Evolutionary conservation across 2,888 invertebrate genomes (phyloP).

Genomic region (Doris montereyensis): DNA sequence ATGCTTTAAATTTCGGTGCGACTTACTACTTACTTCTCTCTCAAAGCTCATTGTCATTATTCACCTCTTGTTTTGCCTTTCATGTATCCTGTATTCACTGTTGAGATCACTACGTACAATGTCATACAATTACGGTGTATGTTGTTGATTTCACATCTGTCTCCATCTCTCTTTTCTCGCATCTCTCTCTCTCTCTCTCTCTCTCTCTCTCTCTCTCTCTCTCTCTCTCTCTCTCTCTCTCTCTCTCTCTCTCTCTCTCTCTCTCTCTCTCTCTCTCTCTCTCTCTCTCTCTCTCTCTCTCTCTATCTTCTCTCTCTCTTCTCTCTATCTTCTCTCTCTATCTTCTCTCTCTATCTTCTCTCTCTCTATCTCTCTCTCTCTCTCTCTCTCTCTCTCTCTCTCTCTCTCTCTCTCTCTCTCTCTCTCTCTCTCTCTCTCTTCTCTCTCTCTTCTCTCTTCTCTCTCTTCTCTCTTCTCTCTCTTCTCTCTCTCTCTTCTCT

Average conservation of each 20-base stretch:
- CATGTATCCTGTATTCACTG: no score
- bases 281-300: not conserved
- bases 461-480: not conserved
- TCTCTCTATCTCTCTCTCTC: no score
- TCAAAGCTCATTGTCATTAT: no score
- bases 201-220: not conserved
- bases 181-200: not conserved
- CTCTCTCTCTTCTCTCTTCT: not conserved
- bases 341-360: no score
- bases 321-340: no score
- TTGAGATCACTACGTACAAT: no score
- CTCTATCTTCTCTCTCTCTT: no score
- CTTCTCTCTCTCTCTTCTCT: slow-evolving; percentile 1
- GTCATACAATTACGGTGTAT: no score
- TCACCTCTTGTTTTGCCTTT: no score
- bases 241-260: not conserved
- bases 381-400: not conserved
- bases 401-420: not conserved
- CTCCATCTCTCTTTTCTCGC: not conserved
- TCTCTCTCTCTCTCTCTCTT: not conserved
- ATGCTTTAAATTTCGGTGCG: no score
- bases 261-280: not conserved
- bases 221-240: not conserved
- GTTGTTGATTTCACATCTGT: not conserved
- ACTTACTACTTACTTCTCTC: no score